phyloP scores from a whole-genome alignment of 2,888 invertebrate species.

The Melanargia galathea region DNA sequence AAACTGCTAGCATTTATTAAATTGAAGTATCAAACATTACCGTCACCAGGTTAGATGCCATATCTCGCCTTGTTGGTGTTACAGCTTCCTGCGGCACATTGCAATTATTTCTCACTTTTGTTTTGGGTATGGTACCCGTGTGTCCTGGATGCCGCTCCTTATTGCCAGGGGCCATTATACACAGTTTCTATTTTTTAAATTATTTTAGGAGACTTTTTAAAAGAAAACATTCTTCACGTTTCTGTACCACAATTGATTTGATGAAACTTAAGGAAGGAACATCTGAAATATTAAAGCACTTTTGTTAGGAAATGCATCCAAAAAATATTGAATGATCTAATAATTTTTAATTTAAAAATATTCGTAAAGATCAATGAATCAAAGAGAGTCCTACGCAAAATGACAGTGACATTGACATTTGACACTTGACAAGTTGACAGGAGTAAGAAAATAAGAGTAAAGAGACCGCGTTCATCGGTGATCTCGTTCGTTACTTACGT shows the following conservation, averaged over 20 bases:
- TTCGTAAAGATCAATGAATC: slow-evolving; percentile 9
- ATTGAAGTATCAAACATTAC: slow-evolving; percentile 50
- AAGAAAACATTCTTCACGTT: slow-evolving; percentile 24
- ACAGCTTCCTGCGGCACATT: slow-evolving; percentile 83
- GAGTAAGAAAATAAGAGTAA: too few relatives aligned
- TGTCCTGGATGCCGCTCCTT: slow-evolving; percentile 76
- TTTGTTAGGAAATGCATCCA: slow-evolving; percentile 2
- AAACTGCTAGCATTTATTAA: background rate
- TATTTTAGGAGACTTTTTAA: slow-evolving; percentile 32
- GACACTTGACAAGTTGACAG: background rate
- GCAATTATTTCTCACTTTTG: slow-evolving; percentile 83
- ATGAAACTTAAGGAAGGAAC: slow-evolving; percentile 1
- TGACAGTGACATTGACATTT: slow-evolving; percentile 36
- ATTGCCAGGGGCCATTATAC: slow-evolving; percentile 78
- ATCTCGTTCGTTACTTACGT: too few relatives aligned
- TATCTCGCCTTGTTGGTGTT: slow-evolving; percentile 83
- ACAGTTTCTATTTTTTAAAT: slow-evolving; percentile 33
- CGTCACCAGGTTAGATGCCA: slow-evolving; percentile 78
- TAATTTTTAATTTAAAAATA: slow-evolving; percentile 22
- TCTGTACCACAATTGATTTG: background rate
- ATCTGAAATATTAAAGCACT: slow-evolving; percentile 12
- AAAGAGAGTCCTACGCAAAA: slow-evolving; percentile 35
- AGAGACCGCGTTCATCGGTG: background rate
- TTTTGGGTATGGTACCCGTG: slow-evolving; percentile 87
- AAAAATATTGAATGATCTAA: slow-evolving; percentile 2